Conservation (phyloP, 2,888 invertebrate species). For the Notocelia uddmanniana region DNA sequence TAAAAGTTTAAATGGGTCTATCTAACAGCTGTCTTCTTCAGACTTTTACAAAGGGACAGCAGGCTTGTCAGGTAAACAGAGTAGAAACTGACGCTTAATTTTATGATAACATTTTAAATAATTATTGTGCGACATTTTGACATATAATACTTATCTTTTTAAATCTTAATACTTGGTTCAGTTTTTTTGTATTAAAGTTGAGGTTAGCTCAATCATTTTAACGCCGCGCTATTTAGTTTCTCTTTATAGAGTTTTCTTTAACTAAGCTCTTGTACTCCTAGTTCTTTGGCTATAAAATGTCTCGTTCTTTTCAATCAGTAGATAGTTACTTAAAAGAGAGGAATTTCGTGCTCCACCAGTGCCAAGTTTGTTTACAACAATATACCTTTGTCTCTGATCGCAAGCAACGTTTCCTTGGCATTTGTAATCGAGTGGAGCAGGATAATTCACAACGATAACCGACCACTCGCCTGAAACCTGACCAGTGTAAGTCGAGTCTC, state of each 20-base stretch:
- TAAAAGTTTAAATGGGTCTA: background rate
- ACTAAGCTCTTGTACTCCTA: background rate
- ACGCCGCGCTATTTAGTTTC: background rate
- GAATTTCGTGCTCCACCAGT: constrained; percentile 40
- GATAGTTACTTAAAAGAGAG: constrained; percentile 5
- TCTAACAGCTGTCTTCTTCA: constrained; percentile 1
- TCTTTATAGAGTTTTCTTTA: background rate
- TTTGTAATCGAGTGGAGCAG: constrained; percentile 46
- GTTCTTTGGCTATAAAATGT: background rate
- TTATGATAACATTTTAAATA: background rate
- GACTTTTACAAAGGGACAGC: constrained; percentile 7
- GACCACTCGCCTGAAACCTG: background rate
- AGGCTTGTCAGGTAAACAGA: constrained; percentile 8
- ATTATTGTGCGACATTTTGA: background rate
- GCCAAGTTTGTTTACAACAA: constrained; percentile 47
- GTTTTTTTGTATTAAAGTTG: too few relatives aligned
- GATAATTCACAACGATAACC: background rate
- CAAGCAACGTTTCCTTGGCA: constrained; percentile 49
- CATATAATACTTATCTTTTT: background rate
- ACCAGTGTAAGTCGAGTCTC: background rate
- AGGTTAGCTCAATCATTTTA: background rate
- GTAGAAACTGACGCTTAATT: background rate
- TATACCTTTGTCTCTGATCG: constrained; percentile 44
- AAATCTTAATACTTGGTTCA: too few relatives aligned
- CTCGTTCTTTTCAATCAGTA: constrained; percentile 9